Conservation (phyloP, 2,888 invertebrate species). For the Fragum whitleyi region DNA sequence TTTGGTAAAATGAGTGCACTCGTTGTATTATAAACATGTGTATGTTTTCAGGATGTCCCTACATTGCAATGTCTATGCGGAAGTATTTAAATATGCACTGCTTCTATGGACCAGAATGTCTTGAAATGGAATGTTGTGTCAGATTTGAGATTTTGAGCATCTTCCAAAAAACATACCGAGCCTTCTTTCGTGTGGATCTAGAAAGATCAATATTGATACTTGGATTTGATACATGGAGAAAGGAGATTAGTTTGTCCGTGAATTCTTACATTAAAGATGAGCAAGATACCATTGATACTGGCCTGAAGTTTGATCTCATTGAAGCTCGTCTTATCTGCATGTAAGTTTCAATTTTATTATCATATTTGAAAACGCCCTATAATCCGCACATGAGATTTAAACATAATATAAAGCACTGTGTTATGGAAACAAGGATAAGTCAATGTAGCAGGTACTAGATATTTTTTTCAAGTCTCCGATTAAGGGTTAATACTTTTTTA, state of each 20-base stretch:
- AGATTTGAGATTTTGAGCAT: slow-evolving; percentile 68
- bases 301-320: slow-evolving; percentile 62
- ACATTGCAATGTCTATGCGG: slow-evolving; percentile 67
- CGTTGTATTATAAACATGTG: too few species aligned
- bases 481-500: too few species aligned
- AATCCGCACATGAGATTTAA: too few species aligned
- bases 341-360: too few species aligned
- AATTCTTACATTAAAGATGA: slow-evolving; percentile 48
- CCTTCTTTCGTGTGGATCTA: slow-evolving; percentile 69
- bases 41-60: slow-evolving; percentile 74
- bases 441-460: too few species aligned
- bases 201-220: slow-evolving; percentile 62
- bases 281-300: slow-evolving; percentile 59
- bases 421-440: too few species aligned
- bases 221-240: slow-evolving; percentile 61
- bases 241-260: slow-evolving; percentile 40
- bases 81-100: slow-evolving; percentile 66
- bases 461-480: too few species aligned
- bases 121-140: slow-evolving; percentile 76
- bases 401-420: too few species aligned
- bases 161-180: slow-evolving; percentile 70
- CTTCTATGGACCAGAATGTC: slow-evolving; percentile 68
- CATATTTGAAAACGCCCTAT: too few species aligned
- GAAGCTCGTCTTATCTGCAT: slow-evolving; percentile 54
- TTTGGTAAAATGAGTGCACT: too few species aligned